Evolutionary conservation across 37 sponge, comb jelly and placozoan species (phyloP).

Genomic region (Hexactinellida sp.): DNA sequence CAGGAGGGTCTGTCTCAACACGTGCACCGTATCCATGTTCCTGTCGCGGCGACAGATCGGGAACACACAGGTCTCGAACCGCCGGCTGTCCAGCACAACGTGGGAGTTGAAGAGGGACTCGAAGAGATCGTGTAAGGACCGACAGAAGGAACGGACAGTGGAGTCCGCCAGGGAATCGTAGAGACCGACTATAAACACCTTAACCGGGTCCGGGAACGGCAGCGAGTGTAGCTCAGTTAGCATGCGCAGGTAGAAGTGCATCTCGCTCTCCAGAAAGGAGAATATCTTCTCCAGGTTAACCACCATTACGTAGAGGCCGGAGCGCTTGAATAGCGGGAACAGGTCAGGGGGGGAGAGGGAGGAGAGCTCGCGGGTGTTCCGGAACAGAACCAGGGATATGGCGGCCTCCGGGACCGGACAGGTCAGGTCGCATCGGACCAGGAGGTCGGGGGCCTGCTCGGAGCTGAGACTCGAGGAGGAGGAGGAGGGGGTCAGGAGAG

Average conservation of each 20-base stretch:
- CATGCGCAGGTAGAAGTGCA: background rate
- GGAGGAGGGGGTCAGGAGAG: background rate
- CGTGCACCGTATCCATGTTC: background rate
- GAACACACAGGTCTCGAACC: constrained; percentile 13
- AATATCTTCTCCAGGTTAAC: constrained; percentile 1
- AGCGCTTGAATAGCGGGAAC: background rate
- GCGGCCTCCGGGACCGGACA: background rate
- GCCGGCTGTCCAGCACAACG: background rate
- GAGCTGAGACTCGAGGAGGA: constrained; percentile 8
- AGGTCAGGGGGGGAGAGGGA: background rate
- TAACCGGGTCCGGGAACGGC: background rate
- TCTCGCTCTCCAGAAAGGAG: background rate
- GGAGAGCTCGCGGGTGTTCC: constrained; percentile 2
- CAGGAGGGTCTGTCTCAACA: background rate
- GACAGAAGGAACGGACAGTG: background rate
- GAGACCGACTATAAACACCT: background rate
- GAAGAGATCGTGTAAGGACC: background rate
- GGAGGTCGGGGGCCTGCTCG: background rate
- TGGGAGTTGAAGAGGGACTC: constrained; percentile 2
- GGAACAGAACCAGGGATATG: background rate
- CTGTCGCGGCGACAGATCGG: background rate
- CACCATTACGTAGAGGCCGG: background rate
- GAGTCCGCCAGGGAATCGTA: background rate
- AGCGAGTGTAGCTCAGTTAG: background rate
- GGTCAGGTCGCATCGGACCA: background rate